These are phyloP conservation scores for Naso thynnoides DNA, from an alignment of 2,797 vertebrate genomes.

Conservation along the genomic window DNA sequence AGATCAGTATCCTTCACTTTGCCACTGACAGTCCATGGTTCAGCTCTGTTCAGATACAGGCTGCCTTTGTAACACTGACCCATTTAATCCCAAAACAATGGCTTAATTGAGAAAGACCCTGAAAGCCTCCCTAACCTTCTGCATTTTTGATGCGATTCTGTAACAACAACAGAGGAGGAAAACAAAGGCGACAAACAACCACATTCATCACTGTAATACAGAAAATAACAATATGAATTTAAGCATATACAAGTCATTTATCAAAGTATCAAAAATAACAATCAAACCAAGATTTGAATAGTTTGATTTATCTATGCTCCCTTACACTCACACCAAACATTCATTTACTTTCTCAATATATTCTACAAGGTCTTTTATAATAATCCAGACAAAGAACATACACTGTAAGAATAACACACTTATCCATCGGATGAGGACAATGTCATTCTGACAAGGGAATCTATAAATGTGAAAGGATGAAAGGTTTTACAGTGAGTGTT, in stretches of 20 bases:
- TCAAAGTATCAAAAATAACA: constrained; percentile 44
- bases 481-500: background rate
- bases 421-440: background rate
- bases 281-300: constrained; percentile 18
- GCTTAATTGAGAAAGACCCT: constrained; percentile 53
- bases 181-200: constrained; percentile 6
- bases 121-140: constrained; percentile 36
- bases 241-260: constrained; percentile 1
- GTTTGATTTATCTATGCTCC: background rate
- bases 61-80: constrained; percentile 76
- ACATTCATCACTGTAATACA: background rate
- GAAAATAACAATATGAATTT: constrained; percentile 3
- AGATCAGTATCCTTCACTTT: constrained; percentile 43
- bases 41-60: constrained; percentile 49
- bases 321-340: constrained; percentile 1
- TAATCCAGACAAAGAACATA: constrained; percentile 20
- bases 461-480: background rate
- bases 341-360: constrained; percentile 19
- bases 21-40: constrained; percentile 13
- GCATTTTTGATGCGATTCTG: constrained; percentile 34
- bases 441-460: background rate
- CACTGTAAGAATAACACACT: constrained; percentile 2
- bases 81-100: constrained; percentile 68
- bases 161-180: constrained; percentile 6
- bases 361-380: constrained; percentile 2